A percentile compares a stretch with the other conserved stretches of the same genome.
These are phyloP conservation scores for Pelusios castaneus DNA, from an alignment of 2,113 vertebrate species.

Conservation along the genomic window DNA sequence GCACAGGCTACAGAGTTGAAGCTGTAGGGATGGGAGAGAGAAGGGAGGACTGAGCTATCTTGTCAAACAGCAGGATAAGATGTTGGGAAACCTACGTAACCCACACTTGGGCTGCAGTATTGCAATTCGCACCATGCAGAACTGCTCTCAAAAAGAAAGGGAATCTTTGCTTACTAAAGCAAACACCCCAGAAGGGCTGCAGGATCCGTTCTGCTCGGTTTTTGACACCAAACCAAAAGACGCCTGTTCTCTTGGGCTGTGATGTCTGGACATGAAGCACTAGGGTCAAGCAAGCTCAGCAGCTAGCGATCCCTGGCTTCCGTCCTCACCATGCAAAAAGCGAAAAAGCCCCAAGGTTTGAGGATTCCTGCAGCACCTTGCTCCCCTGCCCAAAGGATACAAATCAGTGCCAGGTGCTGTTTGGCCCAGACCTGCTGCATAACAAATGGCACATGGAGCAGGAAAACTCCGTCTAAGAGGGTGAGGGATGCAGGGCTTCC, in stretches of 20 bases:
- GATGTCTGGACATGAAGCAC: background rate
- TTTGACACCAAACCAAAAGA: background rate
- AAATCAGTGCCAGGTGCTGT: background rate
- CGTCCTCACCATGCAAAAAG: background rate
- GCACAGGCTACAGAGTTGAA: conserved; percentile 31
- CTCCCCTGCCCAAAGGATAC: background rate
- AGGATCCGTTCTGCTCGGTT: background rate
- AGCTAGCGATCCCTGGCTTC: conserved; percentile 48
- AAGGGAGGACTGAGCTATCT: background rate
- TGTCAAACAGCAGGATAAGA: background rate
- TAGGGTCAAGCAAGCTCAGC: conserved; percentile 31
- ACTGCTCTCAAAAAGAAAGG: background rate
- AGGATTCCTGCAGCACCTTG: conserved; percentile 12
- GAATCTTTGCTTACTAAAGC: background rate
- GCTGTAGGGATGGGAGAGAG: conserved; percentile 4
- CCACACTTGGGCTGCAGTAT: conserved; percentile 14
- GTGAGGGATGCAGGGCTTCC: background rate
- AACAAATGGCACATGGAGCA: conserved; percentile 5
- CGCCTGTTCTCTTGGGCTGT: background rate
- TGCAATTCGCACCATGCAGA: conserved; percentile 40
- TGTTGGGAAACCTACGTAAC: background rate
- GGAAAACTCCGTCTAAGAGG: background rate
- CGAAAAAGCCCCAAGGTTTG: conserved; percentile 2
- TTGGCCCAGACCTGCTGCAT: background rate
- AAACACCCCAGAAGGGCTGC: background rate